These are phyloP conservation scores for Drosophila lowei DNA, from an alignment of 1,140 invertebrate species.

Conservation along the genomic window DNA sequence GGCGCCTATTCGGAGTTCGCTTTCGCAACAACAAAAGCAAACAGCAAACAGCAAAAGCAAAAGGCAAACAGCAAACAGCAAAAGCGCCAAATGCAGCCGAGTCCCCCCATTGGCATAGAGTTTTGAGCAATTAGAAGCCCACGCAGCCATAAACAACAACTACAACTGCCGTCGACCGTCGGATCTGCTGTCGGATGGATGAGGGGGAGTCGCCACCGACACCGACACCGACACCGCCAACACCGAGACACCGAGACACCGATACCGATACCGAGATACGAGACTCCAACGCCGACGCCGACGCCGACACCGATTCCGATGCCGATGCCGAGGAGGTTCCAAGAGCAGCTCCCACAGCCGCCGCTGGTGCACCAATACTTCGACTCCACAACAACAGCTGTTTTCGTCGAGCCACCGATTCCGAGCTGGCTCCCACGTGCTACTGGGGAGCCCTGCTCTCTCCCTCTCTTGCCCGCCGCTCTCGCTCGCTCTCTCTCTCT, in stretches of 20 bases:
- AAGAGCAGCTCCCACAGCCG: conserved; percentile 41
- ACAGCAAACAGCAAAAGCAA: too few species aligned
- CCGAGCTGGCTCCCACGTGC: conserved; percentile 65
- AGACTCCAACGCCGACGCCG: conserved; percentile 5
- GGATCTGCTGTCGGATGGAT: too few species aligned
- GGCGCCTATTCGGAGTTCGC: conserved; percentile 75
- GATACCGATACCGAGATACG: neutral
- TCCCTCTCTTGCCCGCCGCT: conserved; percentile 28
- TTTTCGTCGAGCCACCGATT: conserved; percentile 33
- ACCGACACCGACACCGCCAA: conserved; percentile 2
- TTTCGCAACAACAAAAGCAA: conserved; percentile 5
- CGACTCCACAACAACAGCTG: conserved; percentile 45
- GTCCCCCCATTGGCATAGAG: conserved; percentile 79
- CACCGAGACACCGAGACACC: conserved; percentile 1
- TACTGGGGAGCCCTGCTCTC: conserved; percentile 25
- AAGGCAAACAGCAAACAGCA: conserved; percentile 24
- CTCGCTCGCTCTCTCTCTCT: conserved; percentile 21
- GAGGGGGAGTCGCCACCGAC: neutral
- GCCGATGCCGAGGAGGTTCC: conserved; percentile 6
- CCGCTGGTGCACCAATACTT: conserved; percentile 13
- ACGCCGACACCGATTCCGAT: too few species aligned
- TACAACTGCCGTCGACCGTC: conserved; percentile 6
- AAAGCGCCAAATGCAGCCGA: conserved; percentile 76
- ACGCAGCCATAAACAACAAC: conserved; percentile 81
- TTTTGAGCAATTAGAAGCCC: conserved; percentile 82